Percentiles rank a stretch among this genome's conserved stretches.
Conservation (phyloP, 2,113 vertebrate species). For the Corydoras sp. region DNA sequence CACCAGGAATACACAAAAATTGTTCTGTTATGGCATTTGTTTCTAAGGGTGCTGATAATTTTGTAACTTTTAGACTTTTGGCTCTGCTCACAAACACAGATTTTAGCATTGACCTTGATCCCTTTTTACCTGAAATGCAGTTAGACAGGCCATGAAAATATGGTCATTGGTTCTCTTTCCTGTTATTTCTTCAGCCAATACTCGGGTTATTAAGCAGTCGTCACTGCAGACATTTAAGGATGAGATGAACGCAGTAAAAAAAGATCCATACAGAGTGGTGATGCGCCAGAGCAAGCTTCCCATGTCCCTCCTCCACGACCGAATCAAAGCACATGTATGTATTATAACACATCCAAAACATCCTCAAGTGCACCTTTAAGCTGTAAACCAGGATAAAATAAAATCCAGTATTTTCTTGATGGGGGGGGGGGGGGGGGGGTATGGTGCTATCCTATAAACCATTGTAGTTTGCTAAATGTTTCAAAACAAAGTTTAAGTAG, state of each 20-base stretch:
- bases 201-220: conserved; percentile 92
- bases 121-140: background rate
- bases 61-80: no score
- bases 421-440: no score
- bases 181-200: conserved; percentile 75
- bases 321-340: conserved; percentile 88
- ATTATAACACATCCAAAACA: background rate
- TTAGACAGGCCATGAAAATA: background rate
- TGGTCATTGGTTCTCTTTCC: background rate
- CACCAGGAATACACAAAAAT: no score
- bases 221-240: conserved; percentile 95
- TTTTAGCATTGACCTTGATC: no score
- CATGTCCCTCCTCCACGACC: conserved; percentile 87
- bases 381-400: no score
- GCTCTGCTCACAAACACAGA: no score
- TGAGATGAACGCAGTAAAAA: conserved; percentile 86
- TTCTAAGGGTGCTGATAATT: background rate
- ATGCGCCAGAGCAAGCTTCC: conserved; percentile 90
- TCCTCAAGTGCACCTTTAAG: no score
- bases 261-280: conserved; percentile 90
- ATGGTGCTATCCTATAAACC: no score
- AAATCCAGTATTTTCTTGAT: no score
- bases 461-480: no score
- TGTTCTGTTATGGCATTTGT: background rate
- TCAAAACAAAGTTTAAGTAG: no score